Evolutionary conservation across 2,113 vertebrate species (phyloP), one percentile per base, ranked within the genome.

Genomic region (Amblyopsis rosae): DNA sequence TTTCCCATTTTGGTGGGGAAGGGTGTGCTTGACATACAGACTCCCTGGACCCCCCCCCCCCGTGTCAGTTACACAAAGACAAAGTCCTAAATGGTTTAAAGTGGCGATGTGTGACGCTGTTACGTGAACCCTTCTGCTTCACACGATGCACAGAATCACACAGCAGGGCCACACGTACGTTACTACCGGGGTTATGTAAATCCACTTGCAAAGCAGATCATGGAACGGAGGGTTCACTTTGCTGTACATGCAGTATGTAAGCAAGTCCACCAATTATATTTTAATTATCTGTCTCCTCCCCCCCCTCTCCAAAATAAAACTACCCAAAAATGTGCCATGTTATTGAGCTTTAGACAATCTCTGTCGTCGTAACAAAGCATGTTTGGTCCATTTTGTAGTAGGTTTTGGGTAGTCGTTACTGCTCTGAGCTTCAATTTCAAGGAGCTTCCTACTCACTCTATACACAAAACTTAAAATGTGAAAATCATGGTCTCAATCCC

Each of bases 361-460:
- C 56, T 4, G 60, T 63, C 60, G 12, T 62, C 54, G 50, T 50
- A 62, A 62, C 58, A 54, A 76, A 87, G 81, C 59, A 73, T 1
- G 16, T 87, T 89, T 91, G 88, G 89, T 91, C 88, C 88, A 78
- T 77, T 49, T 86, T 26, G 63, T 17, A 65, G 62, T 67, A 77
- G 67, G 73, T 33, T 72, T 77, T 69, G 67, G 56, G 78, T 77
- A 70, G 64, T 59, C 50, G 1, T 67, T 33, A 32, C 51, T 71
- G 54, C 67, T 72, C 63, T 12, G 35, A 13, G 3, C 10, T 46
- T 19, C 5, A 15, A 63, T 70, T 35, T 63, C 49, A 3, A 59
- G 26, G 59, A 15, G 19, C 32, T 45, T 58, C 2, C 12, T 19
- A 17, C 6, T 35, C n/a, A 16, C 32, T 49, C 33, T 56, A 33